phyloP scores from a whole-genome alignment of 2,888 invertebrate genomes.

The Hololepta plana region DNA sequence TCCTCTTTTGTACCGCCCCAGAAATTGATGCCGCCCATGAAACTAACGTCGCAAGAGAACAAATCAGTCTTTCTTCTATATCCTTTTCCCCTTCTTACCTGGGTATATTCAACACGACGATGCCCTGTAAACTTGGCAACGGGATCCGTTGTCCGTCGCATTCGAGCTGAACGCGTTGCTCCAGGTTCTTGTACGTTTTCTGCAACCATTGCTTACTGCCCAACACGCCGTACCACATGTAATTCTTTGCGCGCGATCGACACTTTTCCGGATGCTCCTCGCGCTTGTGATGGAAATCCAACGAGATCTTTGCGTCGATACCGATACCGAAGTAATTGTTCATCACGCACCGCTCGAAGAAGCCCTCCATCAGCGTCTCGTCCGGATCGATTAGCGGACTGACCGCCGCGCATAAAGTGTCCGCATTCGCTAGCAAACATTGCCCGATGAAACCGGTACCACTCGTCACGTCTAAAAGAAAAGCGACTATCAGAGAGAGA shows the following conservation, averaged over 20 bases:
- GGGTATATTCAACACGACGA: slow-evolving; percentile 91
- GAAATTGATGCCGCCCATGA: slow-evolving; percentile 97
- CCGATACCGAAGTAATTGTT: slow-evolving; percentile 99
- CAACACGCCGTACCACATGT: slow-evolving; percentile 85
- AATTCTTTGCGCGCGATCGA: slow-evolving; percentile 81
- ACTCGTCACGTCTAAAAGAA: slow-evolving; percentile 39
- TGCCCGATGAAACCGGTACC: slow-evolving; percentile 83
- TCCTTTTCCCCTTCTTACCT: slow-evolving; percentile 42
- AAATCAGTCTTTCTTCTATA: slow-evolving; percentile 3
- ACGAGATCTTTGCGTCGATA: slow-evolving; percentile 90
- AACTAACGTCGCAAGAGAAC: slow-evolving; percentile 43
- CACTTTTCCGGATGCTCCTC: slow-evolving; percentile 96
- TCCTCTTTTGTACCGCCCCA: slow-evolving; percentile 92
- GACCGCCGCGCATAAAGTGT: slow-evolving; percentile 91
- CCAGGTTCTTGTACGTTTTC: slow-evolving; percentile 88
- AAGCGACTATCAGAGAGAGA: background rate
- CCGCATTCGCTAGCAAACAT: slow-evolving; percentile 87
- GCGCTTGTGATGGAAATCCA: slow-evolving; percentile 92
- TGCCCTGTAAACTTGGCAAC: slow-evolving; percentile 86
- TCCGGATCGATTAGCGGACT: slow-evolving; percentile 89
- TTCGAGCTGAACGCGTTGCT: slow-evolving; percentile 85
- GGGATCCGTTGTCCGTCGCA: slow-evolving; percentile 94
- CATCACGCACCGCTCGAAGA: slow-evolving; percentile 91
- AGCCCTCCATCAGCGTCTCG: slow-evolving; percentile 72
- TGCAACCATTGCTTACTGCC: slow-evolving; percentile 69